Percentiles rank a stretch among this genome's conserved stretches.
Evolutionary conservation across 2,888 invertebrate genomes (phyloP).

Genomic region (Esperia sulphurella): DNA sequence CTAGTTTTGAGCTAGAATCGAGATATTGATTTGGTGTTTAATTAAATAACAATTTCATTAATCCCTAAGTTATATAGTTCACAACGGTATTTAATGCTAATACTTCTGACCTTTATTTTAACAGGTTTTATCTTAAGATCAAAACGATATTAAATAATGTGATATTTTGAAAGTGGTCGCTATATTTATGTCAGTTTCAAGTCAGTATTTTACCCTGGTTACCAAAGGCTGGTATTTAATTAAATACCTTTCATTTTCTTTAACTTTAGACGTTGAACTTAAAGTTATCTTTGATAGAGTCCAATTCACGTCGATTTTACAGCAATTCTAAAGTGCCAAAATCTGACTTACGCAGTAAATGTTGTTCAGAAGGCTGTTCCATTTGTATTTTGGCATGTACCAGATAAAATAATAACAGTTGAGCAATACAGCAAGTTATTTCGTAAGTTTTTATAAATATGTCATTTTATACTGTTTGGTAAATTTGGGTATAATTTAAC

Average conservation of each 20-base stretch:
- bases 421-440: too few relatives aligned
- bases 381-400: not conserved
- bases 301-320: not conserved
- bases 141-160: too few relatives aligned
- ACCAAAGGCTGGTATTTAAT: constrained; percentile 1
- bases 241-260: constrained; percentile 1
- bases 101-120: too few relatives aligned
- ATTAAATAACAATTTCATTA: too few relatives aligned
- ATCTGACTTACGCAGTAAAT: constrained; percentile 9
- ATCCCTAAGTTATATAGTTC: too few relatives aligned
- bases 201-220: constrained; percentile 2
- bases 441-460: not conserved
- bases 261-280: not conserved
- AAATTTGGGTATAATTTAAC: too few relatives aligned
- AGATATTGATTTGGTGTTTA: too few relatives aligned
- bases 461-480: not conserved
- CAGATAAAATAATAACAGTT: not conserved
- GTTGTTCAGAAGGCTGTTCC: constrained; percentile 10
- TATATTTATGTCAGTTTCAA: constrained; percentile 6
- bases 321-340: not conserved
- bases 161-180: constrained; percentile 5
- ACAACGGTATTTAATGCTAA: too few relatives aligned
- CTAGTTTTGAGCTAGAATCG: too few relatives aligned
- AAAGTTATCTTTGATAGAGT: not conserved
- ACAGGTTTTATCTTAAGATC: too few relatives aligned